Evolutionary conservation across 2,888 invertebrate species (phyloP), one percentile per base, ranked within the genome.

Genomic region (Aleiodes alternator): DNA sequence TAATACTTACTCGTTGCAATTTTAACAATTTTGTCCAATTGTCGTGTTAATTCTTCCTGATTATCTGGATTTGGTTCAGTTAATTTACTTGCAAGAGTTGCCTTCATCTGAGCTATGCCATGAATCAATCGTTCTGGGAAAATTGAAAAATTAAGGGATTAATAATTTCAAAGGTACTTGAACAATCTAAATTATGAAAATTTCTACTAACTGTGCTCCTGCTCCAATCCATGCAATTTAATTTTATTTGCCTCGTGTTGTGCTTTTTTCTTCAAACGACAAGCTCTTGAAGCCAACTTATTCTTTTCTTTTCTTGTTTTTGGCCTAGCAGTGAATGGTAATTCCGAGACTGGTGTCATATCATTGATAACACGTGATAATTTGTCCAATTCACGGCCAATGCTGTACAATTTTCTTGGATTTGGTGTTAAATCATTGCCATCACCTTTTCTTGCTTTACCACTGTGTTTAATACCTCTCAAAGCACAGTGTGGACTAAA

Each of bases 181-280:
- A 9, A 7, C 4, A n/a, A 14, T 23, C 34, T 8, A 31, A 50
- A 51, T 68, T 70, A 51, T 2, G 9, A 50, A 55, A 14, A 61
- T 48, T 57, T 55, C 23, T 78, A 85, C 86, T 86, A 76, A 97
- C 98, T 96, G 90, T 98, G 98, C 90, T 99, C 98, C 84, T 94
- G 93, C 90, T 98, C 97, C 82, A 99, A 92, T 51, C 98, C 98
- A 87, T 94, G 96, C 3, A 98, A 91, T 91, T 98, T 98, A 73
- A 99, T 94, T 91, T 99, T 99, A 88, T 98, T 98, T 2, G 99
- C 98, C 90, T 99, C 99, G 89, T 99, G 98, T 88, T 98, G 98
- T 4, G 99, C 99, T 91, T 98, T 99, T 90, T 99, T 99, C 93
- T 99, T 99, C 85, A 99, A 92, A 50, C 98, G 93, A 89, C 98